Percentiles rank a stretch among this genome's conserved stretches.
These are phyloP conservation scores for Crotalus horridus DNA, from an alignment of 2,113 vertebrate species.

Conservation along the genomic window DNA sequence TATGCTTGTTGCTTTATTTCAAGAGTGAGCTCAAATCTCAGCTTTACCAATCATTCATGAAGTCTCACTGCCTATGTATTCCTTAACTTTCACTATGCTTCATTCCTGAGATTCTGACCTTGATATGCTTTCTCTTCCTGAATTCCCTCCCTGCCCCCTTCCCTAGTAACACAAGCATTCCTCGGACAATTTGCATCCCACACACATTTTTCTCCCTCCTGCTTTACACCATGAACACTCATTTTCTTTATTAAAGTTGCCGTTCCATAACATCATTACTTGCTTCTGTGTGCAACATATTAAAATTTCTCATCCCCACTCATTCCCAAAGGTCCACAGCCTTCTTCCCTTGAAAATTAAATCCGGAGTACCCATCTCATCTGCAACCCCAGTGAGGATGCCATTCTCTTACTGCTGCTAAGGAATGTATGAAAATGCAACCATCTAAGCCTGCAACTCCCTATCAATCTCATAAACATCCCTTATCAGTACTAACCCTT, in stretches of 20 bases:
- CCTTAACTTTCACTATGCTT: background rate
- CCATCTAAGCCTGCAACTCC: background rate
- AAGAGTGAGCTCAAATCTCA: background rate
- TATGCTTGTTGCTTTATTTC: background rate
- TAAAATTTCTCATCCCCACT: background rate
- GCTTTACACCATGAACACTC: background rate
- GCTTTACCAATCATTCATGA: background rate
- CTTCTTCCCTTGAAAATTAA: background rate
- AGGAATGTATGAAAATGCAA: background rate
- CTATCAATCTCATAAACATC: background rate
- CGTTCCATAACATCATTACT: background rate
- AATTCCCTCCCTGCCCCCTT: background rate
- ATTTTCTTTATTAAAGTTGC: background rate
- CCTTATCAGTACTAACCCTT: background rate
- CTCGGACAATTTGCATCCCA: background rate
- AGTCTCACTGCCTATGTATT: background rate
- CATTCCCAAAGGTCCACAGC: background rate
- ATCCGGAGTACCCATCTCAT: background rate
- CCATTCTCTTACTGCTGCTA: background rate
- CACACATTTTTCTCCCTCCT: background rate
- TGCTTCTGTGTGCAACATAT: background rate
- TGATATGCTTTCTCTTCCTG: background rate
- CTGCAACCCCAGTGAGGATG: background rate
- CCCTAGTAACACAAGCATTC: background rate
- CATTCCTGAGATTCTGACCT: constrained; percentile 17